Evolutionary conservation across 2,113 vertebrate genomes (phyloP), one percentile per base, ranked within the genome.

Genomic region (Tretioscincus oriximinensis): DNA sequence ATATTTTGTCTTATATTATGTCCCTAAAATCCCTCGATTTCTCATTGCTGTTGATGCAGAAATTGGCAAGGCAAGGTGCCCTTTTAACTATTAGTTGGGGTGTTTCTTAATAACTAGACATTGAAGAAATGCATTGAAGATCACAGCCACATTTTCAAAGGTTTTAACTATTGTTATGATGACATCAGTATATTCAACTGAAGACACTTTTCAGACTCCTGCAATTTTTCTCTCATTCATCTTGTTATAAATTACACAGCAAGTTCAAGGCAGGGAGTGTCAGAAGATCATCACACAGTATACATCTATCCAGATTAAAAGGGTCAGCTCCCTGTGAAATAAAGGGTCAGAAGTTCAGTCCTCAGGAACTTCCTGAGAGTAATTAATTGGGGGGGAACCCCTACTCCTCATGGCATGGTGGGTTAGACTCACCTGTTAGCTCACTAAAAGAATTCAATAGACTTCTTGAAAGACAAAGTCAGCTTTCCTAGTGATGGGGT

Each of bases 171-270:
- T 41, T 45, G 10, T 71, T 60, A 41, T 14, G 65, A 74, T 28
- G 78, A 84, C 0, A 61, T 89, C 75, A 86, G 72, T 85, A 86
- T 85, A 58, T 58, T 58, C 54, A 58, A 58, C 54, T 7, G 24
- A 67, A 74, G 66, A 63, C 2, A 12, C 16, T 31, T 86, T 88
- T 84, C 82, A 11, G 1, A 35, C 14, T 31, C 26, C 22, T 68
- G 20, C 35, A 4, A 11, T 41, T 72, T 80, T n/a, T 28, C 80
- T 85, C 87, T 73, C 29, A 51, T 51, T 51, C 49, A 11, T 11
- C 49, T 87, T 74, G 21, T 61, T 68, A 51, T 31, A 60, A 86
- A 63, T 76, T 80, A 76, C 58, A 54, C 65, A 81, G 24, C 35
- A 26, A 31, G 61, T 70, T 49, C 66, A 60, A 75, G 76, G 35